Evolutionary conservation across 2,888 invertebrate species (phyloP).

Genomic region (Drosophila helvetica): DNA sequence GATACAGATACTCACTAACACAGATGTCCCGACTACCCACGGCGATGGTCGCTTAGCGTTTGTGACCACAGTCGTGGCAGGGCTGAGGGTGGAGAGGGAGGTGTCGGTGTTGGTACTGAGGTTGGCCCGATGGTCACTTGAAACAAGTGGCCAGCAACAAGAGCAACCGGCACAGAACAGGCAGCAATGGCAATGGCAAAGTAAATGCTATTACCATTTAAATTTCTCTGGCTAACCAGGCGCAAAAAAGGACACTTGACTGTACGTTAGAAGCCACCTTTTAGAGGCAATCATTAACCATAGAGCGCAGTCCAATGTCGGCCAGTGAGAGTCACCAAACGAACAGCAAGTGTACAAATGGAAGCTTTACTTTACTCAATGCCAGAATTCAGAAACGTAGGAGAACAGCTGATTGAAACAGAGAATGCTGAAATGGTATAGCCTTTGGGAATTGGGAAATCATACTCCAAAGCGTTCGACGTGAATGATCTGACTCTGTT

Average conservation of each 20-base stretch:
- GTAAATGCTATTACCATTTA: constrained; percentile 70
- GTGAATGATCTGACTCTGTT: constrained; percentile 43
- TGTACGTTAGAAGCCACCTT: constrained; percentile 49
- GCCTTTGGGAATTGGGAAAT: too few relatives aligned
- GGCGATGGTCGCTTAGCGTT: constrained; percentile 29
- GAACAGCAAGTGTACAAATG: constrained; percentile 4
- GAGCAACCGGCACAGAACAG: not conserved
- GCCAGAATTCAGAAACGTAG: too few relatives aligned
- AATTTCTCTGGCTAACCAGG: constrained; percentile 72
- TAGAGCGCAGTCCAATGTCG: not conserved
- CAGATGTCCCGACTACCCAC: constrained; percentile 26
- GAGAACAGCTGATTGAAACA: too few relatives aligned
- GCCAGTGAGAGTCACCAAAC: not conserved
- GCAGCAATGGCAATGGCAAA: constrained; percentile 54
- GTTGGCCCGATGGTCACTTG: constrained; percentile 54
- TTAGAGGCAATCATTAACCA: constrained; percentile 52
- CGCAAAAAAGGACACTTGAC: constrained; percentile 65
- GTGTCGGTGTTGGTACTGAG: constrained; percentile 13
- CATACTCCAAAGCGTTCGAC: too few relatives aligned
- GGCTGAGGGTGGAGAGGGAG: not conserved
- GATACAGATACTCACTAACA: not conserved
- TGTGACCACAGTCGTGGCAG: constrained; percentile 36
- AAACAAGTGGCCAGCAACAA: constrained; percentile 54
- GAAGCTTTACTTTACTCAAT: too few relatives aligned
- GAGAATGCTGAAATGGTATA: too few relatives aligned